phyloP scores from a whole-genome alignment of 1,140 invertebrate genomes.

The Trichonephila inaurata region DNA sequence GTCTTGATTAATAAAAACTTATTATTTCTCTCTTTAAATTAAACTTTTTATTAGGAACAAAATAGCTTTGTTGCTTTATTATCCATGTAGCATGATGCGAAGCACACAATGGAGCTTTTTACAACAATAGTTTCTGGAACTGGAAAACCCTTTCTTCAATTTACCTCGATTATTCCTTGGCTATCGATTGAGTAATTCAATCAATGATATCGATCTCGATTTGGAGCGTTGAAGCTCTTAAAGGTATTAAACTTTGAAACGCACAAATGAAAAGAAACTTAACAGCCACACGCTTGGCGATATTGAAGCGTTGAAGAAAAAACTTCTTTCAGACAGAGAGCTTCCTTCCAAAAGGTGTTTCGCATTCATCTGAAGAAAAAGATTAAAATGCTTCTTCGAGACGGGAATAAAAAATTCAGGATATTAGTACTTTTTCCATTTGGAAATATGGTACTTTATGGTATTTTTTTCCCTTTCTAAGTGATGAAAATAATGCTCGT shows the following conservation, averaged over 20 bases:
- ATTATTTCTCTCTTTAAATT: too few relatives aligned
- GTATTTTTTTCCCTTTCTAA: neutral
- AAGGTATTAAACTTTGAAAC: slow-evolving; percentile 12
- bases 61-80: too few relatives aligned
- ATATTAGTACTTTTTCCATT: slow-evolving; percentile 27
- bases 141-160: too few relatives aligned
- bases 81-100: too few relatives aligned
- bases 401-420: slow-evolving; percentile 15
- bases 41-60: too few relatives aligned
- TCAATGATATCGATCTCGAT: neutral
- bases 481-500: neutral
- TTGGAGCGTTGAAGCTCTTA: neutral
- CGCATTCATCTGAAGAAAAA: neutral
- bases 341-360: neutral
- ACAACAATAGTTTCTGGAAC: too few relatives aligned
- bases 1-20: too few relatives aligned
- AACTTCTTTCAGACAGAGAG: neutral
- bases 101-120: too few relatives aligned
- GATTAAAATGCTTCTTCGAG: neutral
- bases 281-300: neutral
- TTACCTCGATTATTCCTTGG: neutral
- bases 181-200: slow-evolving; percentile 2
- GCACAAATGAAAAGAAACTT: neutral
- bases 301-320: neutral
- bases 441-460: slow-evolving; percentile 17